phyloP scores from a whole-genome alignment of 2,888 invertebrate genomes.

The Muscina levida region DNA sequence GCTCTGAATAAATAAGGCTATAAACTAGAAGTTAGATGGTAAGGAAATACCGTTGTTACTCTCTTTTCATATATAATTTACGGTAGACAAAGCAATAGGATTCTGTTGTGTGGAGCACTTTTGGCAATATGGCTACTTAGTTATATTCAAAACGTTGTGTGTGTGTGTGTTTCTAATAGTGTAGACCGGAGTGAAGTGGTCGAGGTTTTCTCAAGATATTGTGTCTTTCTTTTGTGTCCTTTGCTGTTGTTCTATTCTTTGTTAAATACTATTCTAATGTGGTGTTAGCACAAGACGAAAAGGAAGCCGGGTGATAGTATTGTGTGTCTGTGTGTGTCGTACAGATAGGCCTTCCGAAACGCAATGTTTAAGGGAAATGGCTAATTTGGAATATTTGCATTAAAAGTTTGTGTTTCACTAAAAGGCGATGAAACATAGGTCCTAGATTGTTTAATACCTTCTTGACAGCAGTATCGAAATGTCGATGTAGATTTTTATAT shows the following conservation, averaged over 20 bases:
- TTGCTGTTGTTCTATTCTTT: background rate
- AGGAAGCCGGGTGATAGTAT: background rate
- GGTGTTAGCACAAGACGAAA: background rate
- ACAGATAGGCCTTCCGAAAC: too few relatives aligned
- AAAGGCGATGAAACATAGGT: too few relatives aligned
- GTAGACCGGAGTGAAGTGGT: background rate
- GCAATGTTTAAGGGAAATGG: too few relatives aligned
- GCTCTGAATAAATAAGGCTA: conserved; percentile 25
- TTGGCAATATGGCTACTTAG: conserved; percentile 3
- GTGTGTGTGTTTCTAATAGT: background rate
- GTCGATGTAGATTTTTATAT: too few relatives aligned
- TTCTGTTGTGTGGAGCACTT: background rate
- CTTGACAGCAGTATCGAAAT: too few relatives aligned
- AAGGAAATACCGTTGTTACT: background rate
- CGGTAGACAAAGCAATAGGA: background rate
- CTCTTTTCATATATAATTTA: background rate
- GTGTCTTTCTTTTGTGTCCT: background rate
- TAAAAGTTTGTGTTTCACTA: too few relatives aligned
- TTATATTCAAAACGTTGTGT: background rate
- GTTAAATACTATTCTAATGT: background rate
- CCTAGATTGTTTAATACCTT: too few relatives aligned
- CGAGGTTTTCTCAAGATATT: conserved; percentile 9
- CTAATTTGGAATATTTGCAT: too few relatives aligned
- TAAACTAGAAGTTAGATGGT: background rate
- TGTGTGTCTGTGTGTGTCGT: too few relatives aligned